Base-by-base conservation (phyloP, 2,888 invertebrate species). In the Nomada ferruginata region DNA sequence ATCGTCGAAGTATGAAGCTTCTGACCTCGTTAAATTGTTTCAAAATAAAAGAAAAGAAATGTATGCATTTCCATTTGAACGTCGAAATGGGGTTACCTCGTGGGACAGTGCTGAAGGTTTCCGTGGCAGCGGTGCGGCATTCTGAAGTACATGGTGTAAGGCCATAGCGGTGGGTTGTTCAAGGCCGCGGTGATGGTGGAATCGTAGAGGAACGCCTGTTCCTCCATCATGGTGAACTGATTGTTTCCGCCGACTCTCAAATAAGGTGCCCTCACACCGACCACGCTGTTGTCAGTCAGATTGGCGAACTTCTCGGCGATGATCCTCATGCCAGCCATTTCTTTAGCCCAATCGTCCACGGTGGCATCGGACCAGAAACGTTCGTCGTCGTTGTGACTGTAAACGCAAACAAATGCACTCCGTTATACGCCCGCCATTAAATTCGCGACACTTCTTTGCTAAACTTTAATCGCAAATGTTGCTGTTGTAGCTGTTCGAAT, bases 201-300 rank as follows among this genome's bases (percentile, higher is more conserved):
- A 94, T 99, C 99, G 93, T 99, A 99, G 64, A 98, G 94, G 96
- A 98, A 98, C 15, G 97, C 97, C 93, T 98, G 97, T 94, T 98
- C 98, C 94, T 98, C 97, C 98, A 99, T 98, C 98, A 99, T 98
- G 90, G 98, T 97, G 94, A 98, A 99, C 94, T 98, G 98, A 94
- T 98, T 98, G 95, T 98, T 98, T 66, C 98, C 98, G 82, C 98
- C 98, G 9, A 98, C 98, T 71, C 98, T 95, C 78, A 98, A 94
- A 93, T 98, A 98, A 0, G 98, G 98, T 7, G 98, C 97, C 76
- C 98, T 96, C 7, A 98, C 97, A 60, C 98, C 98, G 4, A 98
- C 98, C 23, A 98, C 97, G 87, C 97, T 97, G 94, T 98, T 97
- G 93, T 98, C 98, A 1, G 97, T 97, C 86, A 98, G 95, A 94